Evolutionary conservation across 2,797 vertebrate genomes (phyloP), one percentile per base, ranked within the genome.

Genomic region (Varecia variegata): DNA sequence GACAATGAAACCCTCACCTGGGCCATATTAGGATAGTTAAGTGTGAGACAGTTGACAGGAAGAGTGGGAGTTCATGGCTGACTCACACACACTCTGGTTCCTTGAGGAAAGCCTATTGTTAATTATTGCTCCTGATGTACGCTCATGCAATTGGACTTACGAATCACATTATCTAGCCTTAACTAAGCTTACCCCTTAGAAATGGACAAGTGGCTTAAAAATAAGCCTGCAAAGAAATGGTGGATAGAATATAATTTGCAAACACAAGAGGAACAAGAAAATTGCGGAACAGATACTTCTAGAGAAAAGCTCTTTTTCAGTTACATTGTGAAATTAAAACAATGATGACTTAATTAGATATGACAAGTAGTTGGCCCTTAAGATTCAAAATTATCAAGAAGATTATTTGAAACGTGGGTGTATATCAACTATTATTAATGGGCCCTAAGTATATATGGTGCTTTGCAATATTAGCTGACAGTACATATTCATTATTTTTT

Each of bases 331-430:
- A 79, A 79, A 76, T 85, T 21, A n/a, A 76, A 67, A 47, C 6
- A 85, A 52, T 27, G 9, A 62, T 73, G 43, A 56, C 68, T 84
- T 91, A 60, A 95, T 91, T 94, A 88, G 21, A 7, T 76, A 80
- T 15, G 71, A 77, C 32, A 81, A 40, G 21, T n/a, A 67, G 40
- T 70, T 82, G 81, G 11, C 20, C 47, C 32, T 58, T 84, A 9
- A 77, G 77, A 73, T 82, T 85, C 40, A 80, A 82, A 88, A 70
- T 85, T 79, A 86, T 85, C 47, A 85, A 11, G 52, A 88, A 87
- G 54, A 68, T 87, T 87, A 52, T 81, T 71, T 70, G n/a, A 92
- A 62, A 92, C 71, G 12, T 90, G 58, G 54, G 35, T 84, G 92
- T 85, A 7, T 45, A 80, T 43, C 20, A 60, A 13, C 56, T 77